phyloP scores from a whole-genome alignment of 1,140 invertebrate genomes.

The Hylyphantes graminicola region DNA sequence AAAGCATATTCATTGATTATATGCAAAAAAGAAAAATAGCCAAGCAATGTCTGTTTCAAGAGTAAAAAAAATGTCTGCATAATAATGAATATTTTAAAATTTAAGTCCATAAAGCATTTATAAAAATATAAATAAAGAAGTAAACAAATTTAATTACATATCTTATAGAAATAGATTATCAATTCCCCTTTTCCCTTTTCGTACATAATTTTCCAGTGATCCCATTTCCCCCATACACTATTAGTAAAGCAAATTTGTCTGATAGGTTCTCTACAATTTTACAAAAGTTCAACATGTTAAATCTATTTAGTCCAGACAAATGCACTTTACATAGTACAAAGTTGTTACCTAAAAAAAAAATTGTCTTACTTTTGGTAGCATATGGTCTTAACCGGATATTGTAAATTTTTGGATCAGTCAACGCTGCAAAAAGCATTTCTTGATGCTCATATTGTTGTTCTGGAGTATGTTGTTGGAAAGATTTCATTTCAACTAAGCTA shows the following conservation, averaged over 20 bases:
- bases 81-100: no score
- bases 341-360: neutral
- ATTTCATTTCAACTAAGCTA: constrained; percentile 10
- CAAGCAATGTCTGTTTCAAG: no score
- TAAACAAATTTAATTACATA: no score
- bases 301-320: no score
- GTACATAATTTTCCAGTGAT: neutral
- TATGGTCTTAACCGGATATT: constrained; percentile 5
- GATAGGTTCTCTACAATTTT: neutral
- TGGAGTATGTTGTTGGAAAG: neutral
- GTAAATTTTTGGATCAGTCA: constrained; percentile 4
- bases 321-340: no score
- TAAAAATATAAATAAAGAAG: no score
- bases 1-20: no score
- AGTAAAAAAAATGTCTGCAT: no score
- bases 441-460: neutral
- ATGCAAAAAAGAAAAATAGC: no score
- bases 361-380: constrained; percentile 6
- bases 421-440: constrained; percentile 20
- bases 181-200: neutral
- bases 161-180: no score
- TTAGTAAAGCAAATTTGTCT: neutral
- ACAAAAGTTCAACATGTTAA: neutral
- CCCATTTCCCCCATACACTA: neutral
- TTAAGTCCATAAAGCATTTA: no score